Conservation (phyloP, 2,113 vertebrate genomes). For the Ceyx margarethae region DNA sequence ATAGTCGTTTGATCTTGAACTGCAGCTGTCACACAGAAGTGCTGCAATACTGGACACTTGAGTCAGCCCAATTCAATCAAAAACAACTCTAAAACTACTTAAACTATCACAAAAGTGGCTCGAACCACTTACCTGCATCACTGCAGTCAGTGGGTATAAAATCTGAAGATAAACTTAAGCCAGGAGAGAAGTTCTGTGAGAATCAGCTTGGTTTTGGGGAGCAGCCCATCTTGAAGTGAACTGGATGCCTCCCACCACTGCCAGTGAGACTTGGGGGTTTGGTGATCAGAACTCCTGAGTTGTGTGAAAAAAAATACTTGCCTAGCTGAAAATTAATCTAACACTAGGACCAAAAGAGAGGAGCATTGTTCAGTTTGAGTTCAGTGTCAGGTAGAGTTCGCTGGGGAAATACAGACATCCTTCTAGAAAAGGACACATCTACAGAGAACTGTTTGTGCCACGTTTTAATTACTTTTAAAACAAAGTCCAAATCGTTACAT, state of each 20-base stretch:
- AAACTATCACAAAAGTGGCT: neutral
- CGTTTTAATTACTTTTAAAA: neutral
- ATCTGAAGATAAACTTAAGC: neutral
- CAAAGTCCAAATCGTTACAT: neutral
- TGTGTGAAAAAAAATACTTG: neutral
- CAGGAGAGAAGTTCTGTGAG: neutral
- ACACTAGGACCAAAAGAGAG: neutral
- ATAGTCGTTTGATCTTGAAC: neutral
- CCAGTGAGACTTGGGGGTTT: neutral
- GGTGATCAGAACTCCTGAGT: constrained; percentile 11
- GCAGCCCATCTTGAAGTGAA: neutral
- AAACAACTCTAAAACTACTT: neutral
- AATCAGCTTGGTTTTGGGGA: neutral
- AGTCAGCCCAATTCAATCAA: neutral
- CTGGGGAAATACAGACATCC: neutral
- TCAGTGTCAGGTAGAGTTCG: neutral
- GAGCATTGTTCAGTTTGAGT: neutral
- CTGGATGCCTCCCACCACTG: neutral
- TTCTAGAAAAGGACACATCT: neutral
- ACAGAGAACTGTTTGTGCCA: neutral
- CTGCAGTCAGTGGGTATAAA: neutral
- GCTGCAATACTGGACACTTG: neutral
- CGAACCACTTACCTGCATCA: neutral
- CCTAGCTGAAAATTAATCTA: neutral
- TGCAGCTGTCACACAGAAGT: neutral